Conservation (phyloP, 2,888 invertebrate species). For the Seira sanloemensis region DNA sequence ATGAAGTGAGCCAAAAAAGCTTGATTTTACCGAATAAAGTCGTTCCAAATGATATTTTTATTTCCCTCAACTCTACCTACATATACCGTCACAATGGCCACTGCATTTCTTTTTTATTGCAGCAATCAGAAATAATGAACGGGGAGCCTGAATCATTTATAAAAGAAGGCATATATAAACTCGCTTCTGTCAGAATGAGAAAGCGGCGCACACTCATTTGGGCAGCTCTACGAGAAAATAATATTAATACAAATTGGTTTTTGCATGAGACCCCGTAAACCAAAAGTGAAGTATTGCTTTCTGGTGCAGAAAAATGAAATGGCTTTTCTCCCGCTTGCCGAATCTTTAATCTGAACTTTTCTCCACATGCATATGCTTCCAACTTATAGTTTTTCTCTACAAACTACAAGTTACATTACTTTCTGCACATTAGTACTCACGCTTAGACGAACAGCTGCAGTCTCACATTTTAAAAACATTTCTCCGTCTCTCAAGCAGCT, state of each 20-base stretch:
- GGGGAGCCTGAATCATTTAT: not conserved
- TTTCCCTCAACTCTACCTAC: not conserved
- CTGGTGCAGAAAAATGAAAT: not conserved
- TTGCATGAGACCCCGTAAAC: not conserved
- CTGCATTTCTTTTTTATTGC: not conserved
- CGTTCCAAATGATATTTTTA: slow-evolving; percentile 6
- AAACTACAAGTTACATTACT: too few relatives aligned
- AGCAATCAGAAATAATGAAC: slow-evolving; percentile 5
- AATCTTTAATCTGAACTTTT: not conserved
- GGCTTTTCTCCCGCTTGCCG: not conserved
- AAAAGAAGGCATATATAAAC: not conserved
- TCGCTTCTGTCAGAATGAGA: not conserved
- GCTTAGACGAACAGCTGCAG: not conserved
- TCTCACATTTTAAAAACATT: not conserved
- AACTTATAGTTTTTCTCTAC: too few relatives aligned
- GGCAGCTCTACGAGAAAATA: not conserved
- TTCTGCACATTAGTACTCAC: too few relatives aligned
- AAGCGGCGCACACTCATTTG: not conserved
- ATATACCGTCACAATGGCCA: not conserved
- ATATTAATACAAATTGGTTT: slow-evolving; percentile 14
- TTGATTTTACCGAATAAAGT: not conserved
- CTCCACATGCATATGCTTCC: not conserved
- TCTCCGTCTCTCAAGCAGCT: not conserved
- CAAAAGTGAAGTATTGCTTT: not conserved
- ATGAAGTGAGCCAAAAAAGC: not conserved